Evolutionary conservation across 1,140 invertebrate genomes (phyloP), one percentile per base, ranked within the genome.

Genomic region (Orussus abietinus): DNA sequence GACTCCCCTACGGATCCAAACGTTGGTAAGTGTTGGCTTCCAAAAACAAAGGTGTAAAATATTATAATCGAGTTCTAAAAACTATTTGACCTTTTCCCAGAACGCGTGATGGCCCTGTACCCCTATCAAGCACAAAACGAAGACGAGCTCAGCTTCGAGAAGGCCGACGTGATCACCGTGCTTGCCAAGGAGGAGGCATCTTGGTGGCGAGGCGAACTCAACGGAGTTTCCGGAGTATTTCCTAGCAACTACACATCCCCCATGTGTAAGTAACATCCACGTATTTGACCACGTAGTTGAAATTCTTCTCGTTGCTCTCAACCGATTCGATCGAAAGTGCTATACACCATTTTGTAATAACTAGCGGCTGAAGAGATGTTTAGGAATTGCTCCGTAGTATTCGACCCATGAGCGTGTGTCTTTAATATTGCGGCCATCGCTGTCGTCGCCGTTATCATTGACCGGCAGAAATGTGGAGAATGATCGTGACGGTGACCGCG

Each of bases 201-300:
- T 38, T 98, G 95, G 95, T 98, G 95, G 94, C 85, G 85, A 65
- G 95, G 95, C 26, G 90, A 93, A 75, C 75, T 92, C 4, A 88
- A 91, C 47, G 92, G 90, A 9, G 77, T 83, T 38, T 84, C 85
- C 3, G 92, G 92, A 10, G 76, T 95, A 19, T 96, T 96, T 67
- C 92, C 92, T 14, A 92, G 89, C 71, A 95, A 94, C 72, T 95
- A 94, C 72, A 90, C 94, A 42, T 77, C 81, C 54, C 72, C 80
- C 37, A 68, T 82, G 53, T 82, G 80, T 80, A 73, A 80, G 79
- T 81, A 75, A 41, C n/a, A 30, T 20, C 15, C 26, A 38, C 10
- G 9, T 5, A 38, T 22, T 14, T 12, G 39, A 37, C n/a, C n/a
- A n/a, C n/a, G n/a, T n/a, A n/a, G n/a, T n/a, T n/a, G n/a, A n/a